These are phyloP conservation scores for Spongilla lacustris DNA, from an alignment of 37 sponge, comb jelly and placozoan species.

Conservation along the genomic window DNA sequence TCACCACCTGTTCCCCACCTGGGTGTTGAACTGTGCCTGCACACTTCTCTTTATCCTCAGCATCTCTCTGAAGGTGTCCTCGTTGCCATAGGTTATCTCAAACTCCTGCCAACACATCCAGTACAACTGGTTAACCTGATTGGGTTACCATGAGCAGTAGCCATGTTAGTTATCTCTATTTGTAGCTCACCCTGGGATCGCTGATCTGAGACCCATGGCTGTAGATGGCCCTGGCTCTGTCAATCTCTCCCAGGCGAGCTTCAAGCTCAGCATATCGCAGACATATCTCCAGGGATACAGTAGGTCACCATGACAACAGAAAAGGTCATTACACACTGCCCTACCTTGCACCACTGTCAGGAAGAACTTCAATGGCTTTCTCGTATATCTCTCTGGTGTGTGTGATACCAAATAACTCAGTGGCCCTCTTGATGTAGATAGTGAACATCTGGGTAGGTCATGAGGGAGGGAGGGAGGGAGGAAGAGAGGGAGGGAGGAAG, in stretches of 20 bases:
- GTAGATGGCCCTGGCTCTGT: constrained; percentile 90
- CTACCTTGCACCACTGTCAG: constrained; percentile 82
- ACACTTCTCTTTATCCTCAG: constrained; percentile 97
- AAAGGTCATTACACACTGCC: neutral
- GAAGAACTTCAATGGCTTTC: constrained; percentile 91
- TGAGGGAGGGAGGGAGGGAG: neutral
- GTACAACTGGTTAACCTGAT: constrained; percentile 67
- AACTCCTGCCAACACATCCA: constrained; percentile 98
- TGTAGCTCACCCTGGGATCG: constrained; percentile 84
- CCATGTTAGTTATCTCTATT: neutral
- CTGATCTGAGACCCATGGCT: constrained; percentile 93
- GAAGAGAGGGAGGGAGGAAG: neutral
- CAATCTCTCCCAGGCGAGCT: constrained; percentile 94
- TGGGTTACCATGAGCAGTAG: neutral
- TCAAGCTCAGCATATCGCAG: constrained; percentile 91
- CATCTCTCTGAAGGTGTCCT: constrained; percentile 99
- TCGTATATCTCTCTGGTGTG: constrained; percentile 98
- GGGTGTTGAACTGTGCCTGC: constrained; percentile 95
- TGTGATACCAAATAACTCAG: constrained; percentile 89
- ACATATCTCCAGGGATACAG: constrained; percentile 78
- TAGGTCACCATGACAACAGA: too few species aligned
- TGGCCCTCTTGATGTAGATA: constrained; percentile 92
- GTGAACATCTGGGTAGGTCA: constrained; percentile 82
- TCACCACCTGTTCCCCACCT: constrained; percentile 27
- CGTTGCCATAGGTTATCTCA: constrained; percentile 97